Evolutionary conservation across 1,140 invertebrate species (phyloP).

Genomic region (Formica selysi): DNA sequence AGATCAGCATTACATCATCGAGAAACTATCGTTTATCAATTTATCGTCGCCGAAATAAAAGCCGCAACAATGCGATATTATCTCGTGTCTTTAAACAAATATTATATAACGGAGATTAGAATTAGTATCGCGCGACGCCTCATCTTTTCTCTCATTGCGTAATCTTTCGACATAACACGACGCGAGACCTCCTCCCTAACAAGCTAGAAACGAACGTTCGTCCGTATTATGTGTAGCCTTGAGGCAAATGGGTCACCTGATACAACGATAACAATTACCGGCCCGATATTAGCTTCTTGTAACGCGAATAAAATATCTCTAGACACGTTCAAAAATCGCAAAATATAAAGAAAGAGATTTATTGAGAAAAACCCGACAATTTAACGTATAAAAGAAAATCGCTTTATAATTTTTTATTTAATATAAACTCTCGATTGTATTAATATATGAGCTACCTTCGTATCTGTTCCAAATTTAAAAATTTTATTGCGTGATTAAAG

Average conservation of each 20-base stretch:
- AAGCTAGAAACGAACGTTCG: conserved; percentile 51
- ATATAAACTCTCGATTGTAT: not conserved
- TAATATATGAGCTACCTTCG: not conserved
- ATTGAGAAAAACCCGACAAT: not conserved
- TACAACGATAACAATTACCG: conserved; percentile 72
- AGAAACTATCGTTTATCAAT: conserved; percentile 14
- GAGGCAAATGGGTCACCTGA: conserved; percentile 68
- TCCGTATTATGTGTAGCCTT: conserved; percentile 63
- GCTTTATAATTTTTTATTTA: not conserved
- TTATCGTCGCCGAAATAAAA: conserved; percentile 19
- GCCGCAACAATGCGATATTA: conserved; percentile 1
- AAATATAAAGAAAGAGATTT: not conserved
- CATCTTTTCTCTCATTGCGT: conserved; percentile 48
- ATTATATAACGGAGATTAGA: conserved; percentile 55
- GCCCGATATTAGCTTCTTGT: conserved; percentile 53
- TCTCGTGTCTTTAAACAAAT: conserved; percentile 49
- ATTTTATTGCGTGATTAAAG: not conserved
- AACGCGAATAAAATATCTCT: conserved; percentile 6
- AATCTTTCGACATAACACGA: conserved; percentile 25
- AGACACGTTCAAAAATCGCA: not conserved
- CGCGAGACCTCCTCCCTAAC: conserved; percentile 33
- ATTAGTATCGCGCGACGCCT: conserved; percentile 19
- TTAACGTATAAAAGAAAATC: not conserved
- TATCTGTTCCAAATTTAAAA: not conserved
- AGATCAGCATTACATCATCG: not conserved